Percentiles rank a stretch among this genome's conserved stretches.
Conservation (phyloP, 2,797 vertebrate species). For the Eulemur coronatus region DNA sequence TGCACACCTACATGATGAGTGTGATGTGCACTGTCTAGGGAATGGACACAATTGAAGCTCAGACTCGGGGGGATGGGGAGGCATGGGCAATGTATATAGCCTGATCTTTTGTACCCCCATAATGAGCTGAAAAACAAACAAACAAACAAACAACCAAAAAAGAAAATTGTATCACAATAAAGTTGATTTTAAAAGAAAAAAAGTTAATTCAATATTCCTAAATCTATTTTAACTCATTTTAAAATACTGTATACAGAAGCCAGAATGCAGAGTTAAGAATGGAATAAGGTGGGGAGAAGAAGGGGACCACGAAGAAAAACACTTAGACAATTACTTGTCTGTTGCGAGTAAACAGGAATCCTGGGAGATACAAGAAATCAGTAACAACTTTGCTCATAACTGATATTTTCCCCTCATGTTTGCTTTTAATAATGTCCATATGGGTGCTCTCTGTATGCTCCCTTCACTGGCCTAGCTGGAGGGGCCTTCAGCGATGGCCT, state of each 20-base stretch:
- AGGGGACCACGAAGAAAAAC: slow-evolving; percentile 91
- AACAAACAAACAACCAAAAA: too few relatives aligned
- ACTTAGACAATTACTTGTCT: slow-evolving; percentile 99
- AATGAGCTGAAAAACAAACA: too few relatives aligned
- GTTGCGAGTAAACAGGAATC: slow-evolving; percentile 95
- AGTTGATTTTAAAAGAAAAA: too few relatives aligned
- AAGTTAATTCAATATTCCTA: slow-evolving; percentile 87
- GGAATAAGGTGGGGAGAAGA: slow-evolving; percentile 85
- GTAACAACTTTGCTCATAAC: slow-evolving; percentile 91
- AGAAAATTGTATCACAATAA: too few relatives aligned
- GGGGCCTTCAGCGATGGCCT: slow-evolving; percentile 92
- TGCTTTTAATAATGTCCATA: slow-evolving; percentile 95
- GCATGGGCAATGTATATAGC: too few relatives aligned
- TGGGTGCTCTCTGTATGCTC: slow-evolving; percentile 94
- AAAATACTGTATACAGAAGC: slow-evolving; percentile 88
- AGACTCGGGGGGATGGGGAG: too few relatives aligned
- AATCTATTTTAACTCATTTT: slow-evolving; percentile 87
- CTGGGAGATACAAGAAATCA: slow-evolving; percentile 95
- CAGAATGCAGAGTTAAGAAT: slow-evolving; percentile 88
- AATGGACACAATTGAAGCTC: too few relatives aligned
- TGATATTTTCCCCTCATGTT: slow-evolving; percentile 85
- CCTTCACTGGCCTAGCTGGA: slow-evolving; percentile 90
- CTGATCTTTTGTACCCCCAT: too few relatives aligned
- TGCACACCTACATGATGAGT: too few relatives aligned
- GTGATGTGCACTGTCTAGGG: too few relatives aligned